Evolutionary conservation across 2,113 vertebrate species (phyloP).

Genomic region (Anguilla rostrata): DNA sequence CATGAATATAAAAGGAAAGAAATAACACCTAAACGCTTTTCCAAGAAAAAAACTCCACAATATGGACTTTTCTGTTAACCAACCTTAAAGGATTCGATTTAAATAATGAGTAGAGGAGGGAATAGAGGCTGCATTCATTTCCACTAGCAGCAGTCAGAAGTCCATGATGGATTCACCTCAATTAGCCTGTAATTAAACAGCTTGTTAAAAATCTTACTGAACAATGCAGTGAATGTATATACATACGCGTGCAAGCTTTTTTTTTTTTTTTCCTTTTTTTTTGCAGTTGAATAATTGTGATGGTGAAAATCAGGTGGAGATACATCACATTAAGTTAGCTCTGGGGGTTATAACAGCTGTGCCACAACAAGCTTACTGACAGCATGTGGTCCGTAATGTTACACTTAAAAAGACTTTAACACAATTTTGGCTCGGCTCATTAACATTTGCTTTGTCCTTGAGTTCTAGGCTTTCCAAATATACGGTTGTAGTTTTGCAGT

Average conservation of each 20-base stretch:
- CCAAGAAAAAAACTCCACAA: background rate
- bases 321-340: constrained; percentile 51
- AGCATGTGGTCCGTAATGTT: too few relatives aligned
- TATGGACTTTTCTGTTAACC: background rate
- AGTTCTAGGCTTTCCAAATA: too few relatives aligned
- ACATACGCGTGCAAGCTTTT: constrained; percentile 59
- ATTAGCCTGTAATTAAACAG: constrained; percentile 87
- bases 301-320: constrained; percentile 69
- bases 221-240: constrained; percentile 57
- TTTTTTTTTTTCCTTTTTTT: constrained; percentile 41
- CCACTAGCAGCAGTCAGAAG: constrained; percentile 35
- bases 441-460: too few relatives aligned
- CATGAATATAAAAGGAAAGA: too few relatives aligned
- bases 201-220: constrained; percentile 79
- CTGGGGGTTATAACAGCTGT: background rate
- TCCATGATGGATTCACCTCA: constrained; percentile 84
- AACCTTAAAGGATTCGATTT: constrained; percentile 22
- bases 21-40: too few relatives aligned
- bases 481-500: too few relatives aligned
- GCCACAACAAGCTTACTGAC: background rate
- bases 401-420: too few relatives aligned
- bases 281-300: constrained; percentile 59
- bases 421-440: too few relatives aligned
- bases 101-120: constrained; percentile 24
- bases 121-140: constrained; percentile 19